These are phyloP conservation scores for Hypothenemus hampei DNA, from an alignment of 1,140 invertebrate species.

Conservation along the genomic window DNA sequence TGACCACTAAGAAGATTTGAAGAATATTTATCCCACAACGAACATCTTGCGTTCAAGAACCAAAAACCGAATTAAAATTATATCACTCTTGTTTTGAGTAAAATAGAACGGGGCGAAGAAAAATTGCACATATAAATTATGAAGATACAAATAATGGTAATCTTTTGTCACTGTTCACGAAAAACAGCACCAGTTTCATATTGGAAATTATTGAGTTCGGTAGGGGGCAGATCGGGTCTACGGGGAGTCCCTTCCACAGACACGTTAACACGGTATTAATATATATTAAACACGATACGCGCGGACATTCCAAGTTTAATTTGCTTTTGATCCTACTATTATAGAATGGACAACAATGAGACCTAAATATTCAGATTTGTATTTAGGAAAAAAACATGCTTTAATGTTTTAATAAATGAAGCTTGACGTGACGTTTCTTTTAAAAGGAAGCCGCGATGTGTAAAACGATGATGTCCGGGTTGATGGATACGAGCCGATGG, in stretches of 20 bases:
- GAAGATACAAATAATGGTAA: slow-evolving; percentile 3
- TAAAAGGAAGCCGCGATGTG: slow-evolving; percentile 1
- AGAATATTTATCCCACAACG: too few relatives aligned
- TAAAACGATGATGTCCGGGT: slow-evolving; percentile 3
- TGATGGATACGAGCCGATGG: slow-evolving; percentile 12
- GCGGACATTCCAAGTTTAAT: slow-evolving; percentile 23
- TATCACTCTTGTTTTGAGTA: too few relatives aligned
- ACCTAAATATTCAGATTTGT: too few relatives aligned
- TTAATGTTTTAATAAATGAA: too few relatives aligned
- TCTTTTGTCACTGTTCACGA: slow-evolving; percentile 13
- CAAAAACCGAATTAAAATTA: too few relatives aligned
- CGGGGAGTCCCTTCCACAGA: slow-evolving; percentile 15
- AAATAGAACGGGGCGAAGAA: too few relatives aligned
- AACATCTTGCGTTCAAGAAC: too few relatives aligned
- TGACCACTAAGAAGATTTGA: too few relatives aligned
- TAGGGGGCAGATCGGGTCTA: slow-evolving; percentile 17
- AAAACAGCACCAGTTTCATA: slow-evolving; percentile 12
- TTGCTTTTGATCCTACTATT: slow-evolving; percentile 23
- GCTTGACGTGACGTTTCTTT: background rate
- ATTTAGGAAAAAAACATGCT: too few relatives aligned
- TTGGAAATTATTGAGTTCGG: slow-evolving; percentile 13
- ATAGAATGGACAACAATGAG: too few relatives aligned
- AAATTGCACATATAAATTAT: too few relatives aligned
- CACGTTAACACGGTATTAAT: slow-evolving; percentile 26
- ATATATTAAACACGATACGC: slow-evolving; percentile 15